These are phyloP conservation scores for Euphydryas editha DNA, from an alignment of 2,888 invertebrate genomes.

Conservation along the genomic window DNA sequence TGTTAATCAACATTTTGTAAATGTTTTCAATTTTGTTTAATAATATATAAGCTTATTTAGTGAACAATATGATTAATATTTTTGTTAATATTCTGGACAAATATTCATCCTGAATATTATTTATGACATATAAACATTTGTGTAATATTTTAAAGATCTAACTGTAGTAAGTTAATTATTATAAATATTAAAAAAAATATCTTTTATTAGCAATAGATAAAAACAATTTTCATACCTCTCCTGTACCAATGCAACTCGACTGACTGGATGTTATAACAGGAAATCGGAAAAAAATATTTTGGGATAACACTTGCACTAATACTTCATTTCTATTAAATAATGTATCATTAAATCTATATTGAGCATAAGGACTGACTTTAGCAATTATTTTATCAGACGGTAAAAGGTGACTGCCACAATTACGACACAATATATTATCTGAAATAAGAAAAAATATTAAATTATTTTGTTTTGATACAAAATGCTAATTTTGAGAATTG, in stretches of 20 bases:
- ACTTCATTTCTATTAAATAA: constrained; percentile 57
- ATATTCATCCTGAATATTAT: too few relatives aligned
- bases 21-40: too few relatives aligned
- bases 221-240: constrained; percentile 54
- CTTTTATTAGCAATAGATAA: not conserved
- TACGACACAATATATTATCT: constrained; percentile 64
- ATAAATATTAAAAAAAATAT: not conserved
- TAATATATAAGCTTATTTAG: too few relatives aligned
- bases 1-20: too few relatives aligned
- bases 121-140: too few relatives aligned
- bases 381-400: constrained; percentile 50
- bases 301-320: constrained; percentile 58
- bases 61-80: too few relatives aligned
- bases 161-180: not conserved
- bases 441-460: constrained; percentile 43
- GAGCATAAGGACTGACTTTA: constrained; percentile 53
- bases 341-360: constrained; percentile 56
- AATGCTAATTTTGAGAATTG: constrained; percentile 7
- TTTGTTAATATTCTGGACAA: too few relatives aligned
- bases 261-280: constrained; percentile 56
- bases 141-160: too few relatives aligned
- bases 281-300: constrained; percentile 55
- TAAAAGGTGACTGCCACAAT: constrained; percentile 51
- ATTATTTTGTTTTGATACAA: not conserved
- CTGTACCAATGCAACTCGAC: constrained; percentile 56